Conservation (phyloP, 2,797 vertebrate genomes). For the Phaenicophaeus curvirostris region DNA sequence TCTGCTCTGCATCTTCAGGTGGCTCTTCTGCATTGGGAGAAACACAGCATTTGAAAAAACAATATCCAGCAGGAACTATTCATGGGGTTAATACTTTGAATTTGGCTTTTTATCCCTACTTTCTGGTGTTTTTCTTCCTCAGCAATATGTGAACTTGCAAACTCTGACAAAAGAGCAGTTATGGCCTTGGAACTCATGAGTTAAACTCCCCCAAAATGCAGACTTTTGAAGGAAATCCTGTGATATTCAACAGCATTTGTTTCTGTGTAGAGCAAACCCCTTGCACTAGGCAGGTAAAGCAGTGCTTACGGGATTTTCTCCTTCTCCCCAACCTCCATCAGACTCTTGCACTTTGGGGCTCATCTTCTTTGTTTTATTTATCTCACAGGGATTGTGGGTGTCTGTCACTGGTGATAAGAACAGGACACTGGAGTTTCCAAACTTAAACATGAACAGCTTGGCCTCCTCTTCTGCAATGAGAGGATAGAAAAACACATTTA, state of each 20-base stretch:
- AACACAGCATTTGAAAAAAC: background rate
- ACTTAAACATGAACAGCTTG: rapidly evolving
- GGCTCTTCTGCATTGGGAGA: background rate
- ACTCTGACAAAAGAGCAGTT: background rate
- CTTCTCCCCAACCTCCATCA: rapidly evolving
- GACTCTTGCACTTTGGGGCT: background rate
- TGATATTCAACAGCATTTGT: background rate
- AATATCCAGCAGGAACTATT: background rate
- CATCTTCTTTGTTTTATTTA: background rate
- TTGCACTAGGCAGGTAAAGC: background rate
- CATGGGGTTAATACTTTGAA: background rate
- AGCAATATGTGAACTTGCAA: background rate
- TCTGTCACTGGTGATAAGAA: background rate
- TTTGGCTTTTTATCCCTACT: background rate
- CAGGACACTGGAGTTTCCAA: background rate
- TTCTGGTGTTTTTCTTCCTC: background rate
- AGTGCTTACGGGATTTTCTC: background rate
- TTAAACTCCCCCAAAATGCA: background rate
- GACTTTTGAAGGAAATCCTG: background rate
- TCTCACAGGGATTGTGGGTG: rapidly evolving
- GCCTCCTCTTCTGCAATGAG: rapidly evolving
- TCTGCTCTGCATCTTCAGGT: background rate
- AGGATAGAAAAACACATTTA: background rate
- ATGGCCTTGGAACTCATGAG: background rate
- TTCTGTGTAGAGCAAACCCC: background rate